A percentile compares a stretch with the other conserved stretches of the same genome.
Evolutionary conservation across 2,888 invertebrate species (phyloP).

Genomic region (Macrophya annulata): DNA sequence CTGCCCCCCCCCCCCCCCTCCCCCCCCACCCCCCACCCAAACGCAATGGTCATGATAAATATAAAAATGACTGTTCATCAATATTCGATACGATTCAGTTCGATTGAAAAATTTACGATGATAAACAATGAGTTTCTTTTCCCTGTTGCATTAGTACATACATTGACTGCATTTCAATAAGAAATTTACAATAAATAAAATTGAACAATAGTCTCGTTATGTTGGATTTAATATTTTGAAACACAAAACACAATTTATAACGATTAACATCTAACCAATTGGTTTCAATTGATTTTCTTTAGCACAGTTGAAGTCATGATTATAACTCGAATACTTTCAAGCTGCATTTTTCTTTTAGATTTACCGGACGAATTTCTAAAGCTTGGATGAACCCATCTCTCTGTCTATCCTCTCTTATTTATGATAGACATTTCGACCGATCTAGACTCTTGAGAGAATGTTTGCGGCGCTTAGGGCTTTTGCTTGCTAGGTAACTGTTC

Average conservation of each 20-base stretch:
- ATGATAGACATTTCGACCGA: too few species aligned
- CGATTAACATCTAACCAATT: not conserved
- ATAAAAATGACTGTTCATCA: not conserved
- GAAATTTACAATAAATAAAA: not conserved
- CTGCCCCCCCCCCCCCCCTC: too few species aligned
- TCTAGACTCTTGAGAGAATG: too few species aligned
- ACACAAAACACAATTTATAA: not conserved
- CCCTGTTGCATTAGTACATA: not conserved
- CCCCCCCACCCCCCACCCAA: too few species aligned
- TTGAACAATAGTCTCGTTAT: not conserved
- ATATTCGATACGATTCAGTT: not conserved
- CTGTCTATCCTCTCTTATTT: too few species aligned
- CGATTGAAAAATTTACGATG: not conserved
- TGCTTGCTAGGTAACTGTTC: too few species aligned
- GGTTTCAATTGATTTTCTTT: not conserved
- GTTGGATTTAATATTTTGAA: not conserved
- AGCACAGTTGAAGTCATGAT: too few species aligned
- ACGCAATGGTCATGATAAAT: not conserved
- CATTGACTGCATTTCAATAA: not conserved
- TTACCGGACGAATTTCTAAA: too few species aligned
- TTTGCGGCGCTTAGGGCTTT: too few species aligned
- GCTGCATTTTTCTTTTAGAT: too few species aligned
- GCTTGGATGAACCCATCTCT: too few species aligned
- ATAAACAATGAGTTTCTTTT: not conserved
- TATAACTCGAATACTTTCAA: too few species aligned